Evolutionary conservation across 2,888 invertebrate genomes (phyloP).

Genomic region (Acrobasis consociella): DNA sequence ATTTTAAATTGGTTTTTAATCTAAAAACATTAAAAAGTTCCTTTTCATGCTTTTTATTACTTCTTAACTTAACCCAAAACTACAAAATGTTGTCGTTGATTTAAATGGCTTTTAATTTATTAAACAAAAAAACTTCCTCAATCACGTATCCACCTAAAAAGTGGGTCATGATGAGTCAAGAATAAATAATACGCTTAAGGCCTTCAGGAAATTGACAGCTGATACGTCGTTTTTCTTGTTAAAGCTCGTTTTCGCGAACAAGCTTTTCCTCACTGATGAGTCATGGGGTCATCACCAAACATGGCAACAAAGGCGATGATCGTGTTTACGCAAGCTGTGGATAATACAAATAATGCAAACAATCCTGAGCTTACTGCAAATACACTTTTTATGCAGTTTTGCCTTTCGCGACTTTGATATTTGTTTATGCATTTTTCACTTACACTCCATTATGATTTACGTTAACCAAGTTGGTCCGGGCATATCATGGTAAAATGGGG

Average conservation of each 20-base stretch:
- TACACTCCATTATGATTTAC: constrained; percentile 1
- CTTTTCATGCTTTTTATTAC: too few species aligned
- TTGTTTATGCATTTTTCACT: constrained; percentile 24
- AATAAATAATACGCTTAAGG: constrained; percentile 19
- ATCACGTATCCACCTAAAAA: not conserved
- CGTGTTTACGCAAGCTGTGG: constrained; percentile 67
- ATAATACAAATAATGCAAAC: constrained; percentile 61
- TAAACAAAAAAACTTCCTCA: not conserved
- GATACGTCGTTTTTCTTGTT: constrained; percentile 36
- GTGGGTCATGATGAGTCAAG: not conserved
- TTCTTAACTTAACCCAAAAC: too few species aligned
- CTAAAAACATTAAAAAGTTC: too few species aligned
- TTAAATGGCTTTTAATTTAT: too few species aligned
- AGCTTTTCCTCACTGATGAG: constrained; percentile 48
- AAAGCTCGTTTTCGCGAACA: constrained; percentile 50
- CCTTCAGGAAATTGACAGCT: constrained; percentile 19
- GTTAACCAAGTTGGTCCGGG: not conserved
- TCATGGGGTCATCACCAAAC: constrained; percentile 67
- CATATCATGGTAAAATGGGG: too few species aligned
- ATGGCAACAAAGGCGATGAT: constrained; percentile 71
- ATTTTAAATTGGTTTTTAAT: too few species aligned
- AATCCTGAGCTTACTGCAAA: constrained; percentile 59
- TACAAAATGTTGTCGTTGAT: too few species aligned
- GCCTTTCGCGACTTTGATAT: constrained; percentile 22
- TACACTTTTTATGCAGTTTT: constrained; percentile 52